phyloP scores from a whole-genome alignment of 2,113 vertebrate species.

The Acrocephalus arundinaceus region DNA sequence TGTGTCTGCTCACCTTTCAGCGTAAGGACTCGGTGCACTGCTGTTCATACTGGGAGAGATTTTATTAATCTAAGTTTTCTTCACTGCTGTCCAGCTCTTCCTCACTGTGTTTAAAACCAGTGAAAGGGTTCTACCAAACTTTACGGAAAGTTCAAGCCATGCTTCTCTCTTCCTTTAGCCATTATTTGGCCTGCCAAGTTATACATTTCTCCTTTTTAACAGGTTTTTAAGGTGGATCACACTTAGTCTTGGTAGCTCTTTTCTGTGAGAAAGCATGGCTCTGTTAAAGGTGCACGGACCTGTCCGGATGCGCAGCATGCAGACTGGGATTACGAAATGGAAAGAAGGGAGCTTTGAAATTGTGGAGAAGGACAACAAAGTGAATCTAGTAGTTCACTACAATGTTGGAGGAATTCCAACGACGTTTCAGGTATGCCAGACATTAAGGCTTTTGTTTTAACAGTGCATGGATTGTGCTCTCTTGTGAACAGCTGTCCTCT shows the following conservation, averaged over 20 bases:
- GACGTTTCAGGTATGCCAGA: conserved; percentile 86
- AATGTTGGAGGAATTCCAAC: conserved; percentile 86
- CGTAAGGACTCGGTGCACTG: rapidly evolving
- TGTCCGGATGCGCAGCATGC: conserved; percentile 85
- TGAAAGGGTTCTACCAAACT: rapidly evolving
- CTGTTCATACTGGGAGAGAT: background rate
- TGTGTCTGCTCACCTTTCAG: background rate
- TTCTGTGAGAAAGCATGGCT: conserved; percentile 70
- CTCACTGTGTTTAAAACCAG: rapidly evolving
- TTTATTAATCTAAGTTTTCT: background rate
- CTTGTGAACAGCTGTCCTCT: conserved; percentile 44
- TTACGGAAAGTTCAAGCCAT: background rate
- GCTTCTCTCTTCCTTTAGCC: background rate
- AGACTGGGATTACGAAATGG: conserved; percentile 91
- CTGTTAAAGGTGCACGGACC: conserved; percentile 87
- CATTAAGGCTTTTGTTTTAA: conserved; percentile 53
- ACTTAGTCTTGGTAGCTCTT: background rate
- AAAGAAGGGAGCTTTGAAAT: conserved; percentile 96
- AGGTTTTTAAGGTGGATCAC: conserved; percentile 33
- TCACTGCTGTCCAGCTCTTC: rapidly evolving
- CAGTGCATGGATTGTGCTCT: background rate
- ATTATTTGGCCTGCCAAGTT: background rate
- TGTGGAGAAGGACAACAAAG: conserved; percentile 93
- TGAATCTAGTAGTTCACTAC: conserved; percentile 87
- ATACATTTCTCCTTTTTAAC: background rate